A percentile compares a stretch with the other conserved stretches of the same genome.
Conservation (phyloP, 2,888 invertebrate species). For the Ormyrus rosae region DNA sequence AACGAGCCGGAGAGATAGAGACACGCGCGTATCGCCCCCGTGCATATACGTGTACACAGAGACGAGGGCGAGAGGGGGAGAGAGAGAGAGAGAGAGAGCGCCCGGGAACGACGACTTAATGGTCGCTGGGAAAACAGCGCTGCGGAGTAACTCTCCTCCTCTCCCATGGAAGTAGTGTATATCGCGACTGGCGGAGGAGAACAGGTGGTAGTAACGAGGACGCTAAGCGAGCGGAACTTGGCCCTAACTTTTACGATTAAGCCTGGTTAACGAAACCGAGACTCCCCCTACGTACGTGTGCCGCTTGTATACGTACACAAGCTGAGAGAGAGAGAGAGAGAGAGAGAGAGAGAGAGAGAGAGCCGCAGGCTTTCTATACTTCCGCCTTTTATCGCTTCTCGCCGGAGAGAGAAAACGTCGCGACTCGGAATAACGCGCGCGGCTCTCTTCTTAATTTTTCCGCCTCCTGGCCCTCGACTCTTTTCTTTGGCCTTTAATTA, state of each 20-base stretch:
- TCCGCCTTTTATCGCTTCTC: constrained; percentile 19
- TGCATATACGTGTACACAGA: background rate
- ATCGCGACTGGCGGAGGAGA: constrained; percentile 14
- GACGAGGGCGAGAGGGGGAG: background rate
- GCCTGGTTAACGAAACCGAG: constrained; percentile 48
- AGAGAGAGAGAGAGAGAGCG: background rate
- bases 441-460: too few species aligned
- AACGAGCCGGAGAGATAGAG: background rate
- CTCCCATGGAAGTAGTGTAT: constrained; percentile 18
- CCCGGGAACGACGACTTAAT: constrained; percentile 40
- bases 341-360: background rate
- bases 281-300: background rate
- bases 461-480: too few species aligned
- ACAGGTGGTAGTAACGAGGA: constrained; percentile 52
- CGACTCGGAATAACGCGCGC: too few species aligned
- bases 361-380: background rate
- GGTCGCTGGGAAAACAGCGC: constrained; percentile 41
- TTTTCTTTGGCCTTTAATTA: constrained; percentile 25
- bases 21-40: background rate
- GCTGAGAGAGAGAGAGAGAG: too few species aligned
- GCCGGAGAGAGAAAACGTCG: background rate
- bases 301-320: background rate
- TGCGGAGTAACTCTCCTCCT: constrained; percentile 20
- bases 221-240: constrained; percentile 50
- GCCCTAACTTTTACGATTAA: constrained; percentile 55